A percentile compares a stretch with the other conserved stretches of the same genome.
Evolutionary conservation across 2,888 invertebrate species (phyloP).

Genomic region (Gastracanthus pulcherrimus): DNA sequence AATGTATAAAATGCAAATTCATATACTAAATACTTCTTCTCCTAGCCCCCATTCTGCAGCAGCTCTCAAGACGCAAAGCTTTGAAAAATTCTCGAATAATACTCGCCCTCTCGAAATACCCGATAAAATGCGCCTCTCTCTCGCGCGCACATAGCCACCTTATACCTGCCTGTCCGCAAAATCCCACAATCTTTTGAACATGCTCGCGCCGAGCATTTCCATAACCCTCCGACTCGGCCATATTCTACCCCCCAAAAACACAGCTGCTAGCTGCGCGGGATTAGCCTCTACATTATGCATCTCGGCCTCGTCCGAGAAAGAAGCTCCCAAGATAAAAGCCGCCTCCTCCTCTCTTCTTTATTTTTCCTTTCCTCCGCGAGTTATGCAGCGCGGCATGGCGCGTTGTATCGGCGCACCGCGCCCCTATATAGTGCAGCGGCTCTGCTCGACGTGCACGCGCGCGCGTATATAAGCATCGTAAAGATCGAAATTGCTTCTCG

Average conservation of each 20-base stretch:
- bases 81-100: too few relatives aligned
- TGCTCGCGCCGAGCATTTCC: not conserved
- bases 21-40: too few relatives aligned
- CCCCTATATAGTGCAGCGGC: too few relatives aligned
- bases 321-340: conserved; percentile 18
- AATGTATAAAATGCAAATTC: too few relatives aligned
- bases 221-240: not conserved
- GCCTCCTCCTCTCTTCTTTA: not conserved
- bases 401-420: conserved; percentile 32
- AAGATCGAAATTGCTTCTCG: conserved; percentile 73
- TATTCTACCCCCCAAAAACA: not conserved
- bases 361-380: not conserved
- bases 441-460: too few relatives aligned
- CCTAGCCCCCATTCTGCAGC: too few relatives aligned
- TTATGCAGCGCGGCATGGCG: not conserved
- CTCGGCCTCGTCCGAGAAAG: not conserved
- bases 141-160: too few relatives aligned
- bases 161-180: conserved; percentile 1
- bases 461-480: conserved; percentile 69
- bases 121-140: too few relatives aligned
- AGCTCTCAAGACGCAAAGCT: too few relatives aligned
- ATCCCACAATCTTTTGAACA: not conserved
- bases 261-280: not conserved
- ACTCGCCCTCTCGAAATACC: too few relatives aligned
- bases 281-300: conserved; percentile 21